Base-by-base conservation (phyloP, 2,888 invertebrate genomes). In the Slavum lentiscoides region DNA sequence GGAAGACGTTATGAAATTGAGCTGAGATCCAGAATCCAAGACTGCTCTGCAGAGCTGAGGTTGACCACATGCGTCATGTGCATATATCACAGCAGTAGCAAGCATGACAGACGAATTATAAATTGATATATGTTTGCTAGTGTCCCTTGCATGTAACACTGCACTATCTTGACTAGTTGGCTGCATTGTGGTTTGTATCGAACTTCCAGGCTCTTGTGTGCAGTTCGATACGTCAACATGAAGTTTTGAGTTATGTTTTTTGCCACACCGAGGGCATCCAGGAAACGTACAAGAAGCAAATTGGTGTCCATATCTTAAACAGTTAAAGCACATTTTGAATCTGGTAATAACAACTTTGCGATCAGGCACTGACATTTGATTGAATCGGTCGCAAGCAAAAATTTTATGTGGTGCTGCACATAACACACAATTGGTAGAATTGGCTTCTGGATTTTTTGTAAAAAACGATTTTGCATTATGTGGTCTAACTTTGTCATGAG, bases 71-170 rank as follows among this genome's bases (percentile, higher is more conserved):
- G 37, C 2, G 3, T 66, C 39, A 66, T 39, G 39, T 19, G 39
- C 11, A n/a, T 66, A 4, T 66, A 66, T n/a, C 39, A 43, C n/a
- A n/a, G 66, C 66, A 66, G 66, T 66, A n/a, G 66, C 37, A 39
- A 66, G 17, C 39, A 66, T 66, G 0, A 66, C 39, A 66, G 17
- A 17, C 8, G 37, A 64, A 15, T 1, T 66, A 11, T 39, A 39
- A 5, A 1, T n/a, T n/a, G 39, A 6, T 2, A 15, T 1, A 8
- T 64, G 37, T 9, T 39, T 64, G 19, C 17, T 62, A 64, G 37
- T 64, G 9, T 4, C 8, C 39, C 2, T 39, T 0, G 37, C 37
- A 64, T 64, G 37, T 5, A 30, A 37, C n/a, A 66, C 66, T 39
- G 66, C 11, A 43, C 39, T n/a, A 66, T n/a, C 0, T 66, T 21